Percentiles rank a stretch among this genome's conserved stretches.
phyloP scores from a whole-genome alignment of 2,113 vertebrate genomes.

The Rhineura floridana region DNA sequence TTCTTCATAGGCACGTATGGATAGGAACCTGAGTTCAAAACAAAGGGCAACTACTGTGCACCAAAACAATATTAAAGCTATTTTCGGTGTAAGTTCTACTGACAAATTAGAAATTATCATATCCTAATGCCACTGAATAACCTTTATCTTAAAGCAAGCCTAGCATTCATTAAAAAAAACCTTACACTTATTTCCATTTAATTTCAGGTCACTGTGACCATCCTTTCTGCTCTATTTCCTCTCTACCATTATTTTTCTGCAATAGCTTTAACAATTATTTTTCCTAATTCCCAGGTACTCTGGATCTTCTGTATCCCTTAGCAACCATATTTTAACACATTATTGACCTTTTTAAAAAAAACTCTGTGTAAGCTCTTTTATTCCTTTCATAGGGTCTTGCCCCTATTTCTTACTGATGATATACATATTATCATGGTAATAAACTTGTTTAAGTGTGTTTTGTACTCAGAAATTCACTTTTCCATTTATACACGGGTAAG shows the following conservation, averaged over 20 bases:
- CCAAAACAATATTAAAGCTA: conserved; percentile 11
- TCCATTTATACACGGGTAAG: not conserved
- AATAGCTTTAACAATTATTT: conserved; percentile 45
- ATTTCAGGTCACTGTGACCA: conserved; percentile 50
- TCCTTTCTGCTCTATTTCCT: conserved; percentile 49
- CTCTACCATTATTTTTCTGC: conserved; percentile 22
- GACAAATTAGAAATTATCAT: conserved; percentile 35
- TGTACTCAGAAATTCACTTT: not conserved
- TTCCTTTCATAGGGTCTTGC: not conserved
- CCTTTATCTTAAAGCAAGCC: conserved; percentile 48
- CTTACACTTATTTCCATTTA: conserved; percentile 43
- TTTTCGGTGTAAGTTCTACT: conserved; percentile 31
- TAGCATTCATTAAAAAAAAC: conserved; percentile 52
- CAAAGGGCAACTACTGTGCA: conserved; percentile 21
- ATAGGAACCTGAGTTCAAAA: conserved; percentile 23
- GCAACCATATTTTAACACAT: conserved; percentile 22
- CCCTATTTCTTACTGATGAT: not conserved
- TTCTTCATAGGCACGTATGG: not conserved
- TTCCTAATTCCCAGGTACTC: conserved; percentile 45
- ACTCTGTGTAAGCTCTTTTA: not conserved
- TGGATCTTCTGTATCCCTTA: not conserved
- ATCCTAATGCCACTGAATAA: conserved; percentile 37
- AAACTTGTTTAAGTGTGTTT: not conserved
- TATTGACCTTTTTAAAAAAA: conserved; percentile 24
- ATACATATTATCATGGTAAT: not conserved